A percentile compares a stretch with the other conserved stretches of the same genome.
Evolutionary conservation across 2,113 vertebrate species (phyloP).

Genomic region (Aptenodytes patagonicus): DNA sequence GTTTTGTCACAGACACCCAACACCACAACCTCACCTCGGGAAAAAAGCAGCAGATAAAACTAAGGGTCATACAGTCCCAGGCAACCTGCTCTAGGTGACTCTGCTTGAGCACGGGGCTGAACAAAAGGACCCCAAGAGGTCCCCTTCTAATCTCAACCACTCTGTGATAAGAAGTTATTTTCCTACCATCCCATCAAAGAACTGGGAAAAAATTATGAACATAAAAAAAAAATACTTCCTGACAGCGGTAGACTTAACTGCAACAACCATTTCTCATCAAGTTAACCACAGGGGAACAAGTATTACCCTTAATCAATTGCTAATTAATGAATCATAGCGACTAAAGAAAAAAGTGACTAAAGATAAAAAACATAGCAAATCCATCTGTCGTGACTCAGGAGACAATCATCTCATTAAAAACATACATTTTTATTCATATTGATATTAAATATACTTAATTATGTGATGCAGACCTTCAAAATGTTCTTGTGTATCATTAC

Average conservation of each 20-base stretch:
- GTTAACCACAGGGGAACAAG: background rate
- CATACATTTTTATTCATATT: background rate
- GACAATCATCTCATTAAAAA: background rate
- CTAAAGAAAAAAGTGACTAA: background rate
- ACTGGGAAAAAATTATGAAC: background rate
- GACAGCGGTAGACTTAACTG: background rate
- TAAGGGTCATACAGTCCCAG: accelerated
- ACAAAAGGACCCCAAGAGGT: background rate
- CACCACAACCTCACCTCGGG: background rate
- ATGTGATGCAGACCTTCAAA: background rate
- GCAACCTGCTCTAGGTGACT: background rate
- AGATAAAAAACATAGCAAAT: background rate
- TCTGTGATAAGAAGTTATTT: background rate
- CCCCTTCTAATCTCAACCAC: background rate
- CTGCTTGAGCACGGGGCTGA: background rate
- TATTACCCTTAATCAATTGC: background rate
- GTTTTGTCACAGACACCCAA: accelerated
- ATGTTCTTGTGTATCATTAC: background rate
- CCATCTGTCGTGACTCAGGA: background rate
- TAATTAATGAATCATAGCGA: background rate
- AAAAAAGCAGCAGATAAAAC: background rate
- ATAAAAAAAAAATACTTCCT: background rate
- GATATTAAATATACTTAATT: background rate
- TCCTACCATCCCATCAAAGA: background rate
- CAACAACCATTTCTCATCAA: background rate